Base-by-base conservation (phyloP, 2,797 vertebrate genomes). In the Neolamprologus multifasciatus region DNA sequence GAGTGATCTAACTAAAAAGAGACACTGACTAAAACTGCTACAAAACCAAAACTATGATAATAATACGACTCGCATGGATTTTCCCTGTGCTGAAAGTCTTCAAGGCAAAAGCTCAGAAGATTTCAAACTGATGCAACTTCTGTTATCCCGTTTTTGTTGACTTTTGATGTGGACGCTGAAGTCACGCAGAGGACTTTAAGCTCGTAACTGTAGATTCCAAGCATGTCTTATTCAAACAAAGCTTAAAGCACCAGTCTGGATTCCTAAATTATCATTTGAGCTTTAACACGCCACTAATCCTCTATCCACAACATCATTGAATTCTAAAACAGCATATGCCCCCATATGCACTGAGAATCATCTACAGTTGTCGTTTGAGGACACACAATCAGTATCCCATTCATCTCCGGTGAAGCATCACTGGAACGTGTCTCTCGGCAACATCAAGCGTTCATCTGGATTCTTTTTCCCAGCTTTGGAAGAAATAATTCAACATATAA, bases 371-470 rank as follows among this genome's bases (percentile, higher is more conserved):
- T 87, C 40, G 74, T 87, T 59, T 43, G 4, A 84, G 48, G 87
- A 91, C 91, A 77, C 92, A 88, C 78, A 88, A 51, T 85, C 89
- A 78, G 86, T 55, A 23, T 93, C 88, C 67, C 50, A 82, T 92
- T 92, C 79, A 82, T 23, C 11, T 84, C 55, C 87, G 62, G 81
- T 50, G 83, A 88, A 87, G 89, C 88, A 62, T 91, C 88, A 83
- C 81, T 78, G 89, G 79, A 87, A 86, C 84, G 83, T 76, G 86
- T 92, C 87, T 90, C 86, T 45, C 57, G 50, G 77, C 52, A 16
- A 77, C 69, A 82, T 84, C 83, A 77, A 84, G 43, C 86, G 64
- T 71, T 89, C 85, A 86, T 92, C 84, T 87, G 89, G 88, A 87
- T 80, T 76, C 77, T 83, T 88, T 86, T 84, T 77, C 67, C 23